Base-by-base conservation (phyloP, 2,888 invertebrate species). In the Atherix ibis region DNA sequence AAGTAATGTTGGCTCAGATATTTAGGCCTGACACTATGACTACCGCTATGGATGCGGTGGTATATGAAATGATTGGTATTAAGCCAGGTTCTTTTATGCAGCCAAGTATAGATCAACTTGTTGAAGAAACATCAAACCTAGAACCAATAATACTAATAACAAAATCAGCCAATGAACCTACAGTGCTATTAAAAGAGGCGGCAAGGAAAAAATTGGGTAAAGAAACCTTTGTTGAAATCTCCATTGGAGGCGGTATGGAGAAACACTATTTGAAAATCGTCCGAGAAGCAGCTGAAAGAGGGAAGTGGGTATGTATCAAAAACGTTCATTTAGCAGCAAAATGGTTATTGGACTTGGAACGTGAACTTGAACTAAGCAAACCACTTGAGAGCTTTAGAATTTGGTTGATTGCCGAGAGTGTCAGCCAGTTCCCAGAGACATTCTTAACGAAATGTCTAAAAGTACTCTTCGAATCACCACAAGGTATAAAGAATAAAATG, bases 81-180 rank as follows among this genome's bases (percentile, higher is more conserved):
- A 45, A 53, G 0, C 44, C 49, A 1, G 53, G 54, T 6, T 48
- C 51, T 0, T 45, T 53, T 18, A 47, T 48, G 12, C 57, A 60
- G 35, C 55, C 56, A 1, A 52, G 50, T 1, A 51, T 59, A 27
- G 52, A 55, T 26, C 54, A 54, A 40, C 37, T 59, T 17, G 47
- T 49, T 9, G 54, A 58, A 16, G 57, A 56, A 36, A 55, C 53
- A 40, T 49, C 50, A 32, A 43, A 48, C 8, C 49, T 50, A 1
- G 78, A 82, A 46, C 88, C 94, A 1, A 73, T 87, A 34, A 62
- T 98, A 30, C 66, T 97, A 45, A 70, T 95, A 32, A 76, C 84
- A 26, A 79, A 87, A 34, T 76, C 88, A 16, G 95, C 94, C 18
- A 79, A 82, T 24, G 95, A 97, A 66, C 94, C 92, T 14, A 80